phyloP scores from a whole-genome alignment of 2,888 invertebrate genomes.

The Apotomis turbidana region DNA sequence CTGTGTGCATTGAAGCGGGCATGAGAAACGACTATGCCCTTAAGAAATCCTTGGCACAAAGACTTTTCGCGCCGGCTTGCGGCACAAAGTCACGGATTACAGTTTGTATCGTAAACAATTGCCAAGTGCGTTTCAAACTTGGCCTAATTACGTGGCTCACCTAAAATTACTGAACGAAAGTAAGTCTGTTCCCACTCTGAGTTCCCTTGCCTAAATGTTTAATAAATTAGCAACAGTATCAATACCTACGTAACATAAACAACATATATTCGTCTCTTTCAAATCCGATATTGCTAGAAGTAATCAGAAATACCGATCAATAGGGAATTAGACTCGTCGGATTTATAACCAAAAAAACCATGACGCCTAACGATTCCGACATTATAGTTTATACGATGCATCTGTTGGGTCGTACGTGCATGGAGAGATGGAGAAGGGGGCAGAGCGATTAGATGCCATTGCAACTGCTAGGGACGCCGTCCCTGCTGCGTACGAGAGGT shows the following conservation, averaged over 20 bases:
- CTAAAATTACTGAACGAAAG: conserved; percentile 22
- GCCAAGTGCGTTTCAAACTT: conserved; percentile 22
- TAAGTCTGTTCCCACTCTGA: neutral
- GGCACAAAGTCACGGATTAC: conserved; percentile 35
- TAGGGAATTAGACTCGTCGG: neutral
- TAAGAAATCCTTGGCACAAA: conserved; percentile 35
- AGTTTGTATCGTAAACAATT: conserved; percentile 31
- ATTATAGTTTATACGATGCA: conserved; percentile 14
- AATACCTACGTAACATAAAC: neutral
- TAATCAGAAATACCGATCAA: neutral
- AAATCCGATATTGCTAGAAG: neutral
- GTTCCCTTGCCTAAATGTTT: neutral
- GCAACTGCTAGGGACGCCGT: neutral
- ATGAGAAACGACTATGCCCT: conserved; percentile 34
- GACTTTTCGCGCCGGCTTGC: conserved; percentile 21
- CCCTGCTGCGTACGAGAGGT: neutral
- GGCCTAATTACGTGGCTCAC: conserved; percentile 21
- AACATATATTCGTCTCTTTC: neutral
- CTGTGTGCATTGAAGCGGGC: conserved; percentile 23
- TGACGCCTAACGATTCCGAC: neutral
- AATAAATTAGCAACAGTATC: conserved; percentile 1
- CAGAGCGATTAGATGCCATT: neutral
- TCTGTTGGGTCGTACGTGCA: conserved; percentile 1
- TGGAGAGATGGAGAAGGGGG: conserved; percentile 1
- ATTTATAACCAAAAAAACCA: neutral